Percentiles rank a stretch among this genome's conserved stretches.
phyloP scores from a whole-genome alignment of 2,113 vertebrate genomes.

The Thalassarche chlororhynchos region DNA sequence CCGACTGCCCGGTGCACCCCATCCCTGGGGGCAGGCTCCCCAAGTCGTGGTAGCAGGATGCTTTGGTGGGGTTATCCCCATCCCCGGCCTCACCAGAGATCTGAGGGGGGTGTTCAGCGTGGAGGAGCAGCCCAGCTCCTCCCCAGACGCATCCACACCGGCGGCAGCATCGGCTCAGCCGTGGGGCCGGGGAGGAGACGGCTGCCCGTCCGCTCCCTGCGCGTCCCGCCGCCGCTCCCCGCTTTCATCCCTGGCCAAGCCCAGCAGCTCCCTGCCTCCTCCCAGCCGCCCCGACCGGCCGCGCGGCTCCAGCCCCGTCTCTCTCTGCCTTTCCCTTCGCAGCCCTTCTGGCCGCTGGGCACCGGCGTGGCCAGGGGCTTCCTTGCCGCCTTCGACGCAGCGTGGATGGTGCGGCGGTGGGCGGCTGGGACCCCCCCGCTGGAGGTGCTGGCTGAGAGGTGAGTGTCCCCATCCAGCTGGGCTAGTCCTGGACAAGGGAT shows the following conservation, averaged over 20 bases:
- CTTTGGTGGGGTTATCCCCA: background rate
- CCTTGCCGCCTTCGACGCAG: slow-evolving; percentile 86
- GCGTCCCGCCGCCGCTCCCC: background rate
- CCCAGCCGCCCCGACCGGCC: background rate
- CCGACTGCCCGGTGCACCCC: rapidly evolving
- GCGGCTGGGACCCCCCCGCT: slow-evolving; percentile 77
- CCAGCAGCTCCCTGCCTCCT: background rate
- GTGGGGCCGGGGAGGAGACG: background rate
- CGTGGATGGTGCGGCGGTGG: slow-evolving; percentile 95
- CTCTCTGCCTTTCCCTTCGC: background rate
- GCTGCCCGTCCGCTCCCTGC: background rate
- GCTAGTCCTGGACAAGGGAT: background rate
- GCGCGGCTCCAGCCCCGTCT: background rate
- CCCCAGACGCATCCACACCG: background rate
- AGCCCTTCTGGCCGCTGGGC: slow-evolving; percentile 97
- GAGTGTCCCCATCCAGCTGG: background rate
- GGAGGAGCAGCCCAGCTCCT: background rate
- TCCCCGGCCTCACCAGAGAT: background rate
- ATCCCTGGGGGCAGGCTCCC: background rate
- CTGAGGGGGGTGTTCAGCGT: background rate
- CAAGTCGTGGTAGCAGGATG: rapidly evolving
- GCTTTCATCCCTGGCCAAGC: slow-evolving; percentile 35
- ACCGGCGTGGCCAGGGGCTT: slow-evolving; percentile 94
- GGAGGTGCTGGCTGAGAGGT: slow-evolving; percentile 91
- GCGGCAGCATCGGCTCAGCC: background rate